phyloP scores from a whole-genome alignment of 1,140 invertebrate species.

The Muscidifurax raptorellus region DNA sequence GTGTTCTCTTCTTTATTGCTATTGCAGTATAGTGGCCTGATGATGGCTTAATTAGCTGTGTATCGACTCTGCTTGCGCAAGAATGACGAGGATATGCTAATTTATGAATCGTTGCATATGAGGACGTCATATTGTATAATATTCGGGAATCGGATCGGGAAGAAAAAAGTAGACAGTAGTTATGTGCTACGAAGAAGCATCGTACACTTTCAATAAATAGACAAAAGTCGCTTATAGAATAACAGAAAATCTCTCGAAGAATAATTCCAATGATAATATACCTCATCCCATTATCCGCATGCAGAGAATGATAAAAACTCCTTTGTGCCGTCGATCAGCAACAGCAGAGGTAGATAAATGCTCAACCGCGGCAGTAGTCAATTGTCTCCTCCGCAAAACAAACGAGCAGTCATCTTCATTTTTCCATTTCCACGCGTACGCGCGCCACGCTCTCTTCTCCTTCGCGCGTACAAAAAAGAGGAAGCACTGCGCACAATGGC shows the following conservation, averaged over 20 bases:
- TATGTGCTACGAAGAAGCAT: too few relatives aligned
- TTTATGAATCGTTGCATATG: too few relatives aligned
- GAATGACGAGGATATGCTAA: not conserved
- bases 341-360: too few relatives aligned
- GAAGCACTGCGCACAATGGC: constrained; percentile 17
- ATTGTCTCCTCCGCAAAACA: constrained; percentile 11
- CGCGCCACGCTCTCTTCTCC: constrained; percentile 12
- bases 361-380: not conserved
- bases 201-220: too few relatives aligned
- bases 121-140: too few relatives aligned
- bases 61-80: not conserved
- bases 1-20: constrained; percentile 4
- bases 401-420: constrained; percentile 28
- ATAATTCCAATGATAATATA: too few relatives aligned
- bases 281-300: too few relatives aligned
- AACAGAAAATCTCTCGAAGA: too few relatives aligned
- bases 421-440: not conserved
- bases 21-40: not conserved
- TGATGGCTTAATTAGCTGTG: not conserved
- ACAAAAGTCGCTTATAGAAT: too few relatives aligned
- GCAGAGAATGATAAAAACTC: not conserved
- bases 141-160: too few relatives aligned
- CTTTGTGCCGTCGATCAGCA: not conserved
- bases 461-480: not conserved
- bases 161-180: too few relatives aligned